phyloP scores from a whole-genome alignment of 2,797 vertebrate species.

The Emydoidea blandingii region DNA sequence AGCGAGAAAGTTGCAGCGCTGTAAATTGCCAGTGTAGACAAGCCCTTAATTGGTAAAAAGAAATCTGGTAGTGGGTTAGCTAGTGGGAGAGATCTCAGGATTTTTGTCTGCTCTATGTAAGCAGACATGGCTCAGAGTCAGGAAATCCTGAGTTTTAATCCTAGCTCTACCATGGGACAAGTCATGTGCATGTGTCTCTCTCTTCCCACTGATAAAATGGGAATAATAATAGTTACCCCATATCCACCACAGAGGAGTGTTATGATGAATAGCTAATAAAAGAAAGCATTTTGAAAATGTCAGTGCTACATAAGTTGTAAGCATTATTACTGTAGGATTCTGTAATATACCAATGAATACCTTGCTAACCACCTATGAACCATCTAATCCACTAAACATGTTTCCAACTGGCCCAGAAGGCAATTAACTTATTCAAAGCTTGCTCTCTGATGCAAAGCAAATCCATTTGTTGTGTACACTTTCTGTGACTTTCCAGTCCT shows the following conservation, averaged over 20 bases:
- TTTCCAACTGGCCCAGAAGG: not conserved
- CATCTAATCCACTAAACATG: not conserved
- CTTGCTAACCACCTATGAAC: conserved; percentile 19
- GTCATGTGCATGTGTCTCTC: not conserved
- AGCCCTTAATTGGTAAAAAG: not conserved
- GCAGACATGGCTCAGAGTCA: not conserved
- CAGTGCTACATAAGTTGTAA: conserved; percentile 29
- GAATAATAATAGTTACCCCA: not conserved
- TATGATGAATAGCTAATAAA: conserved; percentile 27
- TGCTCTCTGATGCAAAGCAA: conserved; percentile 32
- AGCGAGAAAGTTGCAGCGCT: no score
- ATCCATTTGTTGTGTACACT: not conserved
- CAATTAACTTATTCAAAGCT: conserved; percentile 34
- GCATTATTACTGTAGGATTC: conserved; percentile 22
- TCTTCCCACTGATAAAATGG: not conserved
- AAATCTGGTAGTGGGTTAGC: fast-evolving
- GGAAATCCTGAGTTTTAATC: not conserved
- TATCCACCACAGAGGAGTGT: not conserved
- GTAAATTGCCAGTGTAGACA: no score
- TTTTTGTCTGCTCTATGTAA: not conserved
- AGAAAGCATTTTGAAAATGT: conserved; percentile 19
- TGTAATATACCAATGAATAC: conserved; percentile 31
- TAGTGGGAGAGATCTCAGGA: not conserved
- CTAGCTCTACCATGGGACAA: not conserved
- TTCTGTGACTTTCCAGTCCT: not conserved